Evolutionary conservation across 2,888 invertebrate species (phyloP).

Genomic region (Aleiodes alternator): DNA sequence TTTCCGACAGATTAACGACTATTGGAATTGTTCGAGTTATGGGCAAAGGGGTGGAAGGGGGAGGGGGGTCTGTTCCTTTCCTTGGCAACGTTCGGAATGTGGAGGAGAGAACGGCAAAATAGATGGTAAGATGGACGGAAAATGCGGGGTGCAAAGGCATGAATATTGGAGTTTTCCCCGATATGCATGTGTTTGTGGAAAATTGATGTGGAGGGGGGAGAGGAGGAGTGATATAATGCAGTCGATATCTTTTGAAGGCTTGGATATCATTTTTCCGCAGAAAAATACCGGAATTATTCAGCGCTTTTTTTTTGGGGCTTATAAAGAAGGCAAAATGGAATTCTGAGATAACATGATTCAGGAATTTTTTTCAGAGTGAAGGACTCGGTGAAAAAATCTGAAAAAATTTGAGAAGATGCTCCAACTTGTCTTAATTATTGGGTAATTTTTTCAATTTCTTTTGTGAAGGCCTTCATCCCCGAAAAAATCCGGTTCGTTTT

Average conservation of each 20-base stretch:
- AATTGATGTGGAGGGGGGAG: slow-evolving; percentile 39
- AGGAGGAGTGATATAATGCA: slow-evolving; percentile 12
- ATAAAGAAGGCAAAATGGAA: too few species aligned
- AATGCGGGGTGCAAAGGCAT: slow-evolving; percentile 34
- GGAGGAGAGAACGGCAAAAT: slow-evolving; percentile 24
- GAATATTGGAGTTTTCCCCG: slow-evolving; percentile 56
- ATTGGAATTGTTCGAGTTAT: slow-evolving; percentile 72
- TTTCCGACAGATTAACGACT: slow-evolving; percentile 72
- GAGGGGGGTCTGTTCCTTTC: slow-evolving; percentile 24
- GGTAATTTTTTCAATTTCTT: too few species aligned
- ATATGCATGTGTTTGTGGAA: slow-evolving; percentile 43
- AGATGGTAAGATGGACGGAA: slow-evolving; percentile 3
- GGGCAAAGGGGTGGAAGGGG: slow-evolving; percentile 53
- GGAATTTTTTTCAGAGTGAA: too few species aligned
- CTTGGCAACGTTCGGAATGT: slow-evolving; percentile 39
- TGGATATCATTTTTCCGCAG: not conserved
- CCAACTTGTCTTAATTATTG: too few species aligned
- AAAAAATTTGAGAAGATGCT: too few species aligned
- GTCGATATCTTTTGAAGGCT: slow-evolving; percentile 6
- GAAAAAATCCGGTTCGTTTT: too few species aligned
- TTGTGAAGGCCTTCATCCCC: too few species aligned
- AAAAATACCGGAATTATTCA: not conserved
- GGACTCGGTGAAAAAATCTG: too few species aligned
- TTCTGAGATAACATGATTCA: too few species aligned
- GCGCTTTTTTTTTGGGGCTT: too few species aligned